Evolutionary conservation across 2,797 vertebrate genomes (phyloP).

Genomic region (Hyperoplus lanceolatus): DNA sequence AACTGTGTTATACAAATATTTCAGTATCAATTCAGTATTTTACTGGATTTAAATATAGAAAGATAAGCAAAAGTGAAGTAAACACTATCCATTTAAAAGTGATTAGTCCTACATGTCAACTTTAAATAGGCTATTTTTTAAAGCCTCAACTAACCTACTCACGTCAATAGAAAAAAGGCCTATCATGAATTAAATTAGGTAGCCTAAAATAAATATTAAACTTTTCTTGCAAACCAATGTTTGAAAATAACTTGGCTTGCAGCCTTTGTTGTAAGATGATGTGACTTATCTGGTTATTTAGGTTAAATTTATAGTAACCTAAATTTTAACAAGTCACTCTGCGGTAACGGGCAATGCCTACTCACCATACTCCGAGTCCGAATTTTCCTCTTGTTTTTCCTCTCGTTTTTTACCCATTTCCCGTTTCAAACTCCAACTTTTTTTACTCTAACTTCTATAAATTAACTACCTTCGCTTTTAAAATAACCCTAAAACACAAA

Average conservation of each 20-base stretch:
- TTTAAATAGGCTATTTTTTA: no score
- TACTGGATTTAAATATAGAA: not conserved
- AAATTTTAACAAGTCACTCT: not conserved
- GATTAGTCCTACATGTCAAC: no score
- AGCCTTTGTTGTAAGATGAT: no score
- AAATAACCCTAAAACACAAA: not conserved
- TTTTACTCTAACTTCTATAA: slow-evolving; percentile 2
- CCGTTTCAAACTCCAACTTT: slow-evolving; percentile 9
- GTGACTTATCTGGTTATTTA: no score
- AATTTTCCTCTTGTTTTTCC: slow-evolving; percentile 50
- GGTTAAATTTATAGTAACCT: no score
- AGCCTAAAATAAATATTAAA: not conserved
- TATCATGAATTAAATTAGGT: not conserved
- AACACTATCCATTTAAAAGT: not conserved
- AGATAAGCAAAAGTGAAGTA: not conserved
- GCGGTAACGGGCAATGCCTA: slow-evolving; percentile 21
- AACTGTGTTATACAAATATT: not conserved
- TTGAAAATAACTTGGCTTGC: no score
- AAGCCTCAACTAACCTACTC: no score
- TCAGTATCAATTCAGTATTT: not conserved
- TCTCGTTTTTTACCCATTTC: slow-evolving; percentile 79
- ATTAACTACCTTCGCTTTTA: not conserved
- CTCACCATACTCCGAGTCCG: slow-evolving; percentile 79
- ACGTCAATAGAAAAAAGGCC: not conserved
- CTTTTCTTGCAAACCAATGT: not conserved